Base-by-base conservation (phyloP, 2,113 vertebrate species). In the Paralichthys olivaceus region DNA sequence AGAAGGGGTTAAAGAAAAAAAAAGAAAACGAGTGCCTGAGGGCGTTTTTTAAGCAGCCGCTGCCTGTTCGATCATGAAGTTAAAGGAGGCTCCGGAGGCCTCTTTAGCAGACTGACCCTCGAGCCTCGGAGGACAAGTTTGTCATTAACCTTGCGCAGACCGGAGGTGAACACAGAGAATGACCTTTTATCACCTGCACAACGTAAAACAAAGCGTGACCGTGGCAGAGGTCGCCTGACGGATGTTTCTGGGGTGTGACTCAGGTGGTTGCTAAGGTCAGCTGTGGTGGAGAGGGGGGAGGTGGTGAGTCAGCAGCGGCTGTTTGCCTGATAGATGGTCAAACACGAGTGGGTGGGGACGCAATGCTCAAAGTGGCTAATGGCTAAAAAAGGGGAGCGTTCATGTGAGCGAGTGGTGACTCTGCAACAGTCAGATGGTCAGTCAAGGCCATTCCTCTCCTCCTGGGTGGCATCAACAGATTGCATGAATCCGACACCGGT, bases 391-490 rank as follows among this genome's bases (percentile, higher is more conserved):
- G 37, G 61, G 19, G 28, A 4, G 28, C 15, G 6, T 47, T 47
- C 43, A 47, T 43, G 37, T 3, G 37, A 13, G 37, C 37, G 6
- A 34, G 32, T 9, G 40, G 12, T 43, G 40, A 43, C 73, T 70
- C 49, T 61, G 40, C 37, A 45, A 11, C 22, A 20, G 58, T 79
- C 78, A 83, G 76, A 63, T 67, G 75, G 47, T 75, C 77, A 77
- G 74, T 82, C 86, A 87, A 86, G 77, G 76, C 84, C 76, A 29
- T 40, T 68, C 40, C 47, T 62, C 58, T 3, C 69, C 83, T 86
- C 80, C 76, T 86, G 86, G 89, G 89, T 89, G 89, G 91, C 82
- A 85, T 79, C 83, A 69, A 81, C 92, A 93, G 90, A 91, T 87
- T 92, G 92, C 60, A 87, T 76, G 87, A 91, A 84, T 90, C 61